Evolutionary conservation across 1,140 invertebrate species (phyloP), one percentile per base, ranked within the genome.

Genomic region (Listronotus oregonensis): DNA sequence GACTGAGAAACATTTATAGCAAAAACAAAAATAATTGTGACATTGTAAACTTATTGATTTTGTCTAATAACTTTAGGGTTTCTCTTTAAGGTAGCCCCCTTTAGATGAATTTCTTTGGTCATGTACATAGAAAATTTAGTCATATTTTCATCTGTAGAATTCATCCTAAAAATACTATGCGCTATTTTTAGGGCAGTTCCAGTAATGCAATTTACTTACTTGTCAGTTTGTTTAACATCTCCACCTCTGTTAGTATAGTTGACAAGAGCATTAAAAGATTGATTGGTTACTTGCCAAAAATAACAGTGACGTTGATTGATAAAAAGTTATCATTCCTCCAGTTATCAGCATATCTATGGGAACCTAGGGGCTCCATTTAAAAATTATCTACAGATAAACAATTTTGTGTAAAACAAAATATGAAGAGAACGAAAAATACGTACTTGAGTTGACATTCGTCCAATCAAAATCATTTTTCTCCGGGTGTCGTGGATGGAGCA

Each of bases 211-310:
- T 27, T 27, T 49, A 81, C 83, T 81, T 78, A 87, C 86, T 81
- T 81, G 66, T 82, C 80, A 14, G 87, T 87, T 51, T 93, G 84
- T 0, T 88, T 86, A 47, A 88, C 87, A 51, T 92, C 88, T 4
- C 93, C 94, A 67, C 92, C 93, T 14, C 93, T 83, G 75, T 96
- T 96, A 32, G 93, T 95, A 75, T 94, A 96, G 81, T 96, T 96
- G n/a, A 96, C 94, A 0, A 94, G 73, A 0, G 94, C 94, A 77
- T 96, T 96, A 80, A 95, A 96, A 0, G 93, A 93, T 80, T 96
- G 93, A 83, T 96, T 96, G 15, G 88, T 81, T 94, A 93, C 96
- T 76, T 96, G 94, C 93, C 94, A 79, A 95, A 94, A 27, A 95
- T 82, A 3, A 94, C 91, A 2, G 90, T 90, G 89, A 84, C 0